Percentiles rank a stretch among this genome's conserved stretches.
These are phyloP conservation scores for Drosophila borborema DNA, from an alignment of 2,888 invertebrate genomes.

Conservation along the genomic window DNA sequence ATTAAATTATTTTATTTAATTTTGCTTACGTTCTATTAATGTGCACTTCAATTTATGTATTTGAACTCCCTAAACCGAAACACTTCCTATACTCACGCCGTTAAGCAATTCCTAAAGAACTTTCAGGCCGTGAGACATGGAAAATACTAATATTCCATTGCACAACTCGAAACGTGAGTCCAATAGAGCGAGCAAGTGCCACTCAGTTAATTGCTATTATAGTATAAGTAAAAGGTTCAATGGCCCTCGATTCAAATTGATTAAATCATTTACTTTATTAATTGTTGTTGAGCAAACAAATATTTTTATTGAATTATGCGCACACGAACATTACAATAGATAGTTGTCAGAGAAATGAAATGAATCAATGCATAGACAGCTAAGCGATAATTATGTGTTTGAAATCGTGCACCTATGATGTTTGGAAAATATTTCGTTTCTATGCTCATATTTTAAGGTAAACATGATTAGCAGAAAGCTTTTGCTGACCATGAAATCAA, in stretches of 20 bases:
- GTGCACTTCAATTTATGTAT: neutral
- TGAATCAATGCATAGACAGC: neutral
- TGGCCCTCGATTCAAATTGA: neutral
- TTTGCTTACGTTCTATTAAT: neutral
- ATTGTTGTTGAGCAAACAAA: neutral
- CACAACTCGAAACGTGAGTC: neutral
- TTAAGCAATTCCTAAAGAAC: neutral
- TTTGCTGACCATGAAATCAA: neutral
- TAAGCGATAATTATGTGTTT: too few relatives aligned
- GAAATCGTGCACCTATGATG: neutral
- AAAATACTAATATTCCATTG: neutral
- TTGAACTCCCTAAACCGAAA: neutral
- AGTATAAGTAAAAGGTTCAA: neutral
- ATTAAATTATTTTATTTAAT: neutral
- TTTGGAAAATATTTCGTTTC: neutral
- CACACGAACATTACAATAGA: neutral
- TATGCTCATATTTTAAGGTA: slow-evolving; percentile 1
- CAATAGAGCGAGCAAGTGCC: neutral
- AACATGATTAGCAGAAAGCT: slow-evolving; percentile 1
- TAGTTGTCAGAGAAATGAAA: neutral
- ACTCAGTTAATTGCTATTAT: neutral
- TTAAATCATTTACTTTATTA: neutral
- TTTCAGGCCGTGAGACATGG: neutral
- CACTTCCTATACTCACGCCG: neutral
- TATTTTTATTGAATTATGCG: neutral